Conservation (phyloP, 2,113 vertebrate genomes). For the Laticauda colubrina region DNA sequence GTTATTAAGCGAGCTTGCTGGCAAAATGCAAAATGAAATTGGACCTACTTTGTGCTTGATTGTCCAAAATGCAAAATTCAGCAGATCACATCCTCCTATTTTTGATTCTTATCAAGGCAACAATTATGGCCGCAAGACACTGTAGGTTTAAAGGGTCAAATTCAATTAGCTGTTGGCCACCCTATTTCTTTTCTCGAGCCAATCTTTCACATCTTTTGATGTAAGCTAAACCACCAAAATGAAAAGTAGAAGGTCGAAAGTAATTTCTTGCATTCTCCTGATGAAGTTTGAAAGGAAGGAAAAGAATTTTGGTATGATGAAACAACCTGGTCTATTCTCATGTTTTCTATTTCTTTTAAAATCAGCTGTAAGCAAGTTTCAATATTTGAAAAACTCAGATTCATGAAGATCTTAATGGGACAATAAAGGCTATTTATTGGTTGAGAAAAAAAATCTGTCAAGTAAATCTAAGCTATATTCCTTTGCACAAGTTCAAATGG, state of each 20-base stretch:
- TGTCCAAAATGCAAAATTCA: not conserved
- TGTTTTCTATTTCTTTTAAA: not conserved
- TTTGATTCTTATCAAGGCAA: not conserved
- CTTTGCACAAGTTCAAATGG: not conserved
- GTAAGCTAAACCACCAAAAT: not conserved
- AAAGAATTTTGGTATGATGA: not conserved
- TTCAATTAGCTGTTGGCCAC: not conserved
- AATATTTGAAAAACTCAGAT: not conserved
- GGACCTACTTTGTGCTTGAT: not conserved
- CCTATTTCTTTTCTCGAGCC: constrained; percentile 25
- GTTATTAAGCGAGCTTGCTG: not conserved
- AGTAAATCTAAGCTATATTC: not conserved
- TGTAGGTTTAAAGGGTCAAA: constrained; percentile 22
- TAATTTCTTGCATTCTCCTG: not conserved
- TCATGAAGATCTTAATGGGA: not conserved
- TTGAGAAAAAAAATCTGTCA: not conserved
- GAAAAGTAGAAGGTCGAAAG: not conserved
- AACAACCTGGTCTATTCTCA: not conserved
- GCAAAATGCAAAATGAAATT: not conserved
- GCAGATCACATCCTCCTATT: not conserved
- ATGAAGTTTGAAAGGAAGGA: not conserved
- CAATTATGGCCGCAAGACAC: constrained; percentile 1
- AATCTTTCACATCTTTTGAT: not conserved
- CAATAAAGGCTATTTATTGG: not conserved
- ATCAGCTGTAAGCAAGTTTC: not conserved